Conservation (phyloP, 35 echinoderm and acorn worm species). For the Hemicentrotus pulcherrimus region DNA sequence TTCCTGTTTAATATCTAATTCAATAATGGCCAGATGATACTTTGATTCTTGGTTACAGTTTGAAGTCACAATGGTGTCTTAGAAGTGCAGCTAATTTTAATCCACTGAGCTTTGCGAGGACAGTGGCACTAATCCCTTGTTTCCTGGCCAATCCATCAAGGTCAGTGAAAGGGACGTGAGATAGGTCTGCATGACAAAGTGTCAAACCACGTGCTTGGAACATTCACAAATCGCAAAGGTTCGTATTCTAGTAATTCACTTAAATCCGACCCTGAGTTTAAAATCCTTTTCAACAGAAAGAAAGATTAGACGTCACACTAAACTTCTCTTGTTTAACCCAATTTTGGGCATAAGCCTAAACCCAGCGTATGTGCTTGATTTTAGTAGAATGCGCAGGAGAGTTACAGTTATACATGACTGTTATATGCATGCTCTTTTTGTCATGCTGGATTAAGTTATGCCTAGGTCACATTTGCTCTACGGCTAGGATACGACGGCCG, state of each 20-base stretch:
- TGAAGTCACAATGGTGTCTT: neutral
- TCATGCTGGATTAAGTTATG: too few species aligned
- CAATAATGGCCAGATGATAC: neutral
- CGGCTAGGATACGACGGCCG: too few species aligned
- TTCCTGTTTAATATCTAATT: neutral
- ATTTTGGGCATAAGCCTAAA: too few species aligned
- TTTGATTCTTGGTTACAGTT: neutral
- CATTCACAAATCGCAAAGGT: neutral
- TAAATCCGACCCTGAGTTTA: too few species aligned
- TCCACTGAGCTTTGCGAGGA: neutral
- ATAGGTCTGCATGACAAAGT: neutral
- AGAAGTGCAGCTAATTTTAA: neutral
- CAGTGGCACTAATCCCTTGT: neutral
- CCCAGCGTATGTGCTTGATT: too few species aligned
- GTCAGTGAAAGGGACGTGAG: neutral
- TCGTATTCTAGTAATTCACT: neutral
- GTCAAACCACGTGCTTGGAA: neutral
- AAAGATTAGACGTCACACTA: too few species aligned
- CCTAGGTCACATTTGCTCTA: too few species aligned
- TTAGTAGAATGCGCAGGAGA: too few species aligned
- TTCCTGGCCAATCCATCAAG: neutral
- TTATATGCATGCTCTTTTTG: too few species aligned
- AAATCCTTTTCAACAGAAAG: too few species aligned
- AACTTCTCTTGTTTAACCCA: too few species aligned
- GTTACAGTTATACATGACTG: too few species aligned